Evolutionary conservation across 2,113 vertebrate genomes (phyloP).

Genomic region (Eublepharis macularius): DNA sequence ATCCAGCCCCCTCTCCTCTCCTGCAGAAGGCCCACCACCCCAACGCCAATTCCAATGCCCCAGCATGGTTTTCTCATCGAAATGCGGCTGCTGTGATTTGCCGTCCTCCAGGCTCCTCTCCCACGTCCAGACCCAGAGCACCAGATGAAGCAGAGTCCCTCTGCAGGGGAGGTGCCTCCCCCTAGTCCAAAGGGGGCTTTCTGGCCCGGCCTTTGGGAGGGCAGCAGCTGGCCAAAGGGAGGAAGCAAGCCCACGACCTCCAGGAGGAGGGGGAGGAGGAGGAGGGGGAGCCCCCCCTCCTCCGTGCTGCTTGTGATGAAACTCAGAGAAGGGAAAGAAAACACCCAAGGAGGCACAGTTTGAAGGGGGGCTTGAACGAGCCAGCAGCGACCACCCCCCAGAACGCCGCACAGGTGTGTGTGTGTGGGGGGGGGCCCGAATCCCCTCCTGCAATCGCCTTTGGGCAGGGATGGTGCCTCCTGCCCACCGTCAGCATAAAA

Average conservation of each 20-base stretch:
- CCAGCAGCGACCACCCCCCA: too few relatives aligned
- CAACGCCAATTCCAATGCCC: not conserved
- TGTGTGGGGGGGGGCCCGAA: too few relatives aligned
- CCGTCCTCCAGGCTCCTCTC: not conserved
- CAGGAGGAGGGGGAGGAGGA: not conserved
- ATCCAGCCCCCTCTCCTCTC: not conserved
- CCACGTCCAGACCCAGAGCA: not conserved
- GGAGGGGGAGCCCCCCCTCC: not conserved
- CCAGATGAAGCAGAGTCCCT: not conserved
- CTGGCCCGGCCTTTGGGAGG: too few relatives aligned
- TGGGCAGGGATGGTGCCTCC: too few relatives aligned
- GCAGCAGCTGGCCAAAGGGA: too few relatives aligned
- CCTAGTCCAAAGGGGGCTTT: not conserved
- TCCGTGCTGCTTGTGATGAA: too few relatives aligned
- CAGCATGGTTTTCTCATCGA: not conserved
- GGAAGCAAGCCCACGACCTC: too few relatives aligned
- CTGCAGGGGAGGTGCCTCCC: not conserved
- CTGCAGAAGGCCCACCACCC: not conserved
- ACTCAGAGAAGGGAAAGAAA: not conserved
- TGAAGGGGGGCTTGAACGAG: too few relatives aligned
- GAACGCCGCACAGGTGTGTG: too few relatives aligned
- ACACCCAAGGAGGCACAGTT: not conserved
- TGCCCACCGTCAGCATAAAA: too few relatives aligned
- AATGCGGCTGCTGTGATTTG: not conserved
- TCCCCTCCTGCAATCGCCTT: too few relatives aligned